These are phyloP conservation scores for Haplochromis burtoni DNA, from an alignment of 2,113 vertebrate genomes.

Conservation along the genomic window DNA sequence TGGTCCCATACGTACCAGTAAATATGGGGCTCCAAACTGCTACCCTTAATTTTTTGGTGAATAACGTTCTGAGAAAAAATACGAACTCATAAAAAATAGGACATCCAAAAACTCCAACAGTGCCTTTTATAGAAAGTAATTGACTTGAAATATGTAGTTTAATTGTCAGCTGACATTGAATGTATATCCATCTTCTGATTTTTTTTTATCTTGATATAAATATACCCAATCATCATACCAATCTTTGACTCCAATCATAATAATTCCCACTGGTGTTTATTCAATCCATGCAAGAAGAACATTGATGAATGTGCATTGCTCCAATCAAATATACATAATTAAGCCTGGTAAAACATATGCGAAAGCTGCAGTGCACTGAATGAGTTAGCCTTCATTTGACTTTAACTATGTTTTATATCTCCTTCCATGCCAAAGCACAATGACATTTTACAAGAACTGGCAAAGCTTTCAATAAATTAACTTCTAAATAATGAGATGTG, in stretches of 20 bases:
- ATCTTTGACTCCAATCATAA: not conserved
- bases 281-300: not conserved
- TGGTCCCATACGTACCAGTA: not conserved
- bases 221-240: not conserved
- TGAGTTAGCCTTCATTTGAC: not conserved
- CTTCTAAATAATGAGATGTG: not conserved
- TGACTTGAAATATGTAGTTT: not conserved
- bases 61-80: not conserved
- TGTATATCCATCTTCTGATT: not conserved
- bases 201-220: not conserved
- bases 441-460: not conserved
- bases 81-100: fast-evolving
- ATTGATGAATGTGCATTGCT: not conserved
- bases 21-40: not conserved
- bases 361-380: not conserved
- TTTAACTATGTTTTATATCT: not conserved
- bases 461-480: constrained; percentile 26
- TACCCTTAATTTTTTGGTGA: not conserved
- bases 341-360: not conserved
- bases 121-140: not conserved
- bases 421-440: not conserved
- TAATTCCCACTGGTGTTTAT: not conserved
- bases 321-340: not conserved
- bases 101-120: not conserved
- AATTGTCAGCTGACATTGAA: not conserved